phyloP scores from a whole-genome alignment of 2,888 invertebrate genomes.

The Lobophora halterata region DNA sequence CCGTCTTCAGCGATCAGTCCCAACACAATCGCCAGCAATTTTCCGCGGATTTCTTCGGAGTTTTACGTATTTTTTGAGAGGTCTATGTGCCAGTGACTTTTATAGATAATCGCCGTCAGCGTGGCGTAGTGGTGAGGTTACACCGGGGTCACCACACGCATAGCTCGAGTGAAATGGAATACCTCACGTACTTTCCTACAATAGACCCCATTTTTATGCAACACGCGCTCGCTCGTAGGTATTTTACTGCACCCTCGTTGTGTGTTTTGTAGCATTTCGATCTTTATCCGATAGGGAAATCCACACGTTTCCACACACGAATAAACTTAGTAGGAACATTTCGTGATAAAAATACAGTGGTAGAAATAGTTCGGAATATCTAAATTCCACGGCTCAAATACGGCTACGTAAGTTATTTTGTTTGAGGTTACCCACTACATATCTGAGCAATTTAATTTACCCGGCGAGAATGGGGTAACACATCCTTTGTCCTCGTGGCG shows the following conservation, averaged over 20 bases:
- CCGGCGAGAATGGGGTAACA: constrained; percentile 17
- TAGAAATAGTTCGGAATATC: constrained; percentile 15
- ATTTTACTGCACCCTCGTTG: constrained; percentile 24
- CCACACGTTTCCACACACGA: constrained; percentile 10
- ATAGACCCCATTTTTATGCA: constrained; percentile 24
- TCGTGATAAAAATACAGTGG: constrained; percentile 13
- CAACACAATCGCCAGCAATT: constrained; percentile 47
- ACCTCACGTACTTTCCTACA: constrained; percentile 25
- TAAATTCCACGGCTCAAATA: constrained; percentile 14
- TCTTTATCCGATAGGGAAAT: constrained; percentile 19
- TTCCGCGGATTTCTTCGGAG: constrained; percentile 36
- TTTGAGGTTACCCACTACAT: constrained; percentile 21
- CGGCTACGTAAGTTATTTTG: constrained; percentile 16
- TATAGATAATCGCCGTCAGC: too few relatives aligned
- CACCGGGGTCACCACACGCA: constrained; percentile 29
- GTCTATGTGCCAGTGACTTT: too few relatives aligned
- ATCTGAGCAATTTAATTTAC: constrained; percentile 28
- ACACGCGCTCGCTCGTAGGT: constrained; percentile 16
- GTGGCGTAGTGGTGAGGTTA: constrained; percentile 40
- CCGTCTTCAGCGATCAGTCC: constrained; percentile 28
- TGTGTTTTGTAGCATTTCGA: constrained; percentile 27
- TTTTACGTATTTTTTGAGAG: too few relatives aligned
- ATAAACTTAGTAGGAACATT: constrained; percentile 10
- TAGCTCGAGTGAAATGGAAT: constrained; percentile 25
- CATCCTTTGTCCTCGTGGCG: constrained; percentile 31